Evolutionary conservation across 2,888 invertebrate species (phyloP).

Genomic region (Pterobdella sp.): DNA sequence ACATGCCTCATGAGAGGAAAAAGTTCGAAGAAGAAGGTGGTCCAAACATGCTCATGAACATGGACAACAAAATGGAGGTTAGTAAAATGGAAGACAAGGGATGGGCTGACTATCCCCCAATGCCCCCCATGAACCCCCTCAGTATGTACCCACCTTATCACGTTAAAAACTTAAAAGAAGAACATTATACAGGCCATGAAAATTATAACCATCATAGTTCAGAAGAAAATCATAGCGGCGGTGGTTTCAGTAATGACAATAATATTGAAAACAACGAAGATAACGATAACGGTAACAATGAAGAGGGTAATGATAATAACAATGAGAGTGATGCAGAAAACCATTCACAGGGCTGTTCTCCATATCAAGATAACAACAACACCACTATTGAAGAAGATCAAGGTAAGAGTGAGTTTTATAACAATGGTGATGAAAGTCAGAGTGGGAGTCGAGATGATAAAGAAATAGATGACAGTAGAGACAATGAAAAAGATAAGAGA

Average conservation of each 20-base stretch:
- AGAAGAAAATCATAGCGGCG: neutral
- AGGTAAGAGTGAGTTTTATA: neutral
- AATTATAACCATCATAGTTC: neutral
- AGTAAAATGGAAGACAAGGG: constrained; percentile 17
- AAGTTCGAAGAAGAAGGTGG: constrained; percentile 4
- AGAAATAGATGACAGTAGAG: neutral
- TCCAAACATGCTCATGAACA: constrained; percentile 9
- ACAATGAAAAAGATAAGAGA: too few relatives aligned
- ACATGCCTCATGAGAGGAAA: constrained; percentile 12
- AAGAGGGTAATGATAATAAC: neutral
- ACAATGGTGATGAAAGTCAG: neutral
- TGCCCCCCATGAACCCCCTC: neutral
- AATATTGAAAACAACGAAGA: neutral
- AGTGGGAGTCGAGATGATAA: neutral
- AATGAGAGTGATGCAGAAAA: neutral
- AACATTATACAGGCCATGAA: neutral
- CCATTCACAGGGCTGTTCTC: neutral
- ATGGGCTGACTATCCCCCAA: neutral
- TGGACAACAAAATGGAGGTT: constrained; percentile 19
- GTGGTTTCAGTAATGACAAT: neutral
- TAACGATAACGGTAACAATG: neutral
- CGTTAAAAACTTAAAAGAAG: constrained; percentile 9
- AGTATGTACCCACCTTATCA: neutral
- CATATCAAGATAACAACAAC: neutral
- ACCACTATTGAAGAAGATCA: neutral